A percentile compares a stretch with the other conserved stretches of the same genome.
Conservation (phyloP, 1,140 invertebrate species). For the Tetraneura akinire region DNA sequence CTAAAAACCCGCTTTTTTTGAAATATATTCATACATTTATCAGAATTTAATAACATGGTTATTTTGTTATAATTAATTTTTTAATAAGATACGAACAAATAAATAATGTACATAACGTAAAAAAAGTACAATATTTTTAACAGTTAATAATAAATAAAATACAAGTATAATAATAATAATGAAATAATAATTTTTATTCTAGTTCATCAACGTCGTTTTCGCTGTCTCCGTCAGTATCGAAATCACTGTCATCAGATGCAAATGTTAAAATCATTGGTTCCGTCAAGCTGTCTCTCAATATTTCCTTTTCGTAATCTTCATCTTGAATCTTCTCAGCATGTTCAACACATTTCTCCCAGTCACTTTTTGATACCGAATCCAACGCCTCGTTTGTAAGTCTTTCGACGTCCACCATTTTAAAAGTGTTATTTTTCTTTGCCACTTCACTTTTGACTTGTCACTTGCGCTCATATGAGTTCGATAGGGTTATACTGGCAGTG, state of each 20-base stretch:
- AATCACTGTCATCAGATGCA: not conserved
- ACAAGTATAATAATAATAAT: slow-evolving; percentile 10
- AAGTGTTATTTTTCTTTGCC: not conserved
- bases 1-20: slow-evolving; percentile 8
- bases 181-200: slow-evolving; percentile 6
- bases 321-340: not conserved
- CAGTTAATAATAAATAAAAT: slow-evolving; percentile 8
- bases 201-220: too few species aligned
- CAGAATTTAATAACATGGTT: slow-evolving; percentile 13
- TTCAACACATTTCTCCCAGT: not conserved
- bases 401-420: slow-evolving; percentile 25
- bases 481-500: too few species aligned
- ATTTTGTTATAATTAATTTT: slow-evolving; percentile 3
- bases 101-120: not conserved
- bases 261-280: not conserved
- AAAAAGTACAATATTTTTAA: slow-evolving; percentile 8
- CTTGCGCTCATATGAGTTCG: slow-evolving; percentile 16
- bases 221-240: too few species aligned
- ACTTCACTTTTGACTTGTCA: slow-evolving; percentile 15
- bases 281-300: not conserved
- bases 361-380: too few species aligned
- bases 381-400: too few species aligned
- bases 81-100: slow-evolving; percentile 7
- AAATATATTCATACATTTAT: not conserved
- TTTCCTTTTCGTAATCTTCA: not conserved